Base-by-base conservation (phyloP, 2,113 vertebrate species). In the Tonatia bakeri region DNA sequence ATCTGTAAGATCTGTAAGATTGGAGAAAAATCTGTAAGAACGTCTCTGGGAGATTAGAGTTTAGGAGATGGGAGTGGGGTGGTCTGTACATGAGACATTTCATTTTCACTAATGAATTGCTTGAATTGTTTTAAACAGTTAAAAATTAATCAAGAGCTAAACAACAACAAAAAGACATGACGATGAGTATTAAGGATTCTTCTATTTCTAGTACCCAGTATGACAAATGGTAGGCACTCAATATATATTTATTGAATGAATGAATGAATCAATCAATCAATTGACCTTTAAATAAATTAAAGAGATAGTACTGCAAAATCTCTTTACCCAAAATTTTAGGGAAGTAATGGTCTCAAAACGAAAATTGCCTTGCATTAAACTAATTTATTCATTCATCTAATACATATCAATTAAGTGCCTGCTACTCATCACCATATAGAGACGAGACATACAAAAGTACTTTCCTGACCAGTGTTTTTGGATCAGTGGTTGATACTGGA, bases 71-170 rank as follows among this genome's bases (percentile, higher is more conserved):
- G 17, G 4, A 15, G 28, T 2, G 24, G 38, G 22, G 7, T 43
- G 8, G 10, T n/a, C 5, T 47, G 2, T 81, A 33, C 19, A 65
- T 65, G 52, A 73, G 43, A 12, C 16, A 61, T 72, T 94, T 14
- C 13, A 96, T 56, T 89, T 77, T 87, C 83, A 38, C 43, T 81
- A 72, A 40, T 47, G 54, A 43, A 38, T 67, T 82, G 28, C 43
- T 92, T 90, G 65, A 92, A 31, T 45, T 36, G 87, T 52, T 95
- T 70, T 38, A 94, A 93, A 79, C 4, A 67, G 15, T 67, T 84
- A n/a, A 79, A 93, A 64, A 43, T 79, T 43, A 92, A 77, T 88
- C 88, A 56, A 81, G 90, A 80, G 77, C 4, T 6, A 87, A 64
- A 90, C 12, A 50, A 90, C 86, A 54, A 22, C 65, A 75, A 84